Percentiles rank a stretch among this genome's conserved stretches.
Conservation (phyloP, 2,797 vertebrate species). For the Dryobates pubescens region DNA sequence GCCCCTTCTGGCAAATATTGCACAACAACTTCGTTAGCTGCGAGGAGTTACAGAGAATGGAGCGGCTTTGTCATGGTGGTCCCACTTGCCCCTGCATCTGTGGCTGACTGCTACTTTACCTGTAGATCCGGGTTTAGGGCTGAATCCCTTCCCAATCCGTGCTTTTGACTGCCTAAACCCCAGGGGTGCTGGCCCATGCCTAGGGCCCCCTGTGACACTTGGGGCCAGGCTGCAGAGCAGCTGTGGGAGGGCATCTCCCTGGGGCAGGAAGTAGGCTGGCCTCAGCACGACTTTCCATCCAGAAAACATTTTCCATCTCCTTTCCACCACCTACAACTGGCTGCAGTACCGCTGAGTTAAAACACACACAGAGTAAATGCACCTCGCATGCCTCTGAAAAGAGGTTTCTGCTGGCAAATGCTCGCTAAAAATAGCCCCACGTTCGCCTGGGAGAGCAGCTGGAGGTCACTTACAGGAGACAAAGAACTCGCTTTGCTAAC, state of each 20-base stretch:
- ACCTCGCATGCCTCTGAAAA: background rate
- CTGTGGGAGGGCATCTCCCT: background rate
- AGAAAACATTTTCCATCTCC: constrained; percentile 57
- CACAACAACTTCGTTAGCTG: background rate
- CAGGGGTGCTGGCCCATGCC: background rate
- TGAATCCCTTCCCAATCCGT: background rate
- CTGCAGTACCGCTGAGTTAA: background rate
- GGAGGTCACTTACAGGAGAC: background rate
- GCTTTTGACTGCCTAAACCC: background rate
- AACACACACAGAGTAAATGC: background rate
- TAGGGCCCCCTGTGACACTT: accelerated
- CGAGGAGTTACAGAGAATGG: background rate
- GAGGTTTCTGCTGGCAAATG: constrained; percentile 4
- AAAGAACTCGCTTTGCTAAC: background rate
- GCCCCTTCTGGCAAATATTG: background rate
- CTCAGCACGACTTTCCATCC: constrained; percentile 3
- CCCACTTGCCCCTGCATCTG: background rate
- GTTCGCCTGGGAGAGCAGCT: background rate
- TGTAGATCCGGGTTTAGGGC: background rate
- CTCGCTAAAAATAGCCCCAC: background rate
- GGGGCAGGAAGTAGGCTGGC: constrained; percentile 44
- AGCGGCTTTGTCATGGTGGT: background rate
- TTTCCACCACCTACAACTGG: background rate
- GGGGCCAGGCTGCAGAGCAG: background rate
- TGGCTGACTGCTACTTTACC: background rate